Percentiles rank a stretch among this genome's conserved stretches.
Conservation (phyloP, 92 coral and sea anemone genomes). For the Porites lobata region DNA sequence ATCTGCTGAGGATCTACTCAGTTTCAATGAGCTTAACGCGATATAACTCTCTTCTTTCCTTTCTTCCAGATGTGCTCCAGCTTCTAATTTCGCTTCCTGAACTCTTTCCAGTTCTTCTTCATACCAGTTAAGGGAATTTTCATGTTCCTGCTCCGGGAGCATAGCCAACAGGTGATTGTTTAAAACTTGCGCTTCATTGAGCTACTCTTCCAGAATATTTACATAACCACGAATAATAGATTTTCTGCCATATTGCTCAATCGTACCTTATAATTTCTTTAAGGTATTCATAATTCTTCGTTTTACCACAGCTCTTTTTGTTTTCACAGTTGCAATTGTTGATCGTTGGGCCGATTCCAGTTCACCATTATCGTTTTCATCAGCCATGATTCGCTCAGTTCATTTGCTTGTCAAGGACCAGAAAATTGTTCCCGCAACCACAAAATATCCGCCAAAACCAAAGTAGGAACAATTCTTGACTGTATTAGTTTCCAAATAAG, state of each 20-base stretch:
- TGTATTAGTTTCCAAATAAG: no score
- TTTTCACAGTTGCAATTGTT: neutral
- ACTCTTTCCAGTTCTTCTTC: conserved; percentile 50
- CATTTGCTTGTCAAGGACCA: conserved; percentile 11
- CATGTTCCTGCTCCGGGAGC: conserved; percentile 47
- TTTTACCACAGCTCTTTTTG: conserved; percentile 1
- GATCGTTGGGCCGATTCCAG: neutral
- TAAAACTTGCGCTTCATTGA: conserved; percentile 38
- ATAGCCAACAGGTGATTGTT: conserved; percentile 28
- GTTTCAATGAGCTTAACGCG: neutral
- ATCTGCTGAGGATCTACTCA: neutral
- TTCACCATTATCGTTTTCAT: neutral
- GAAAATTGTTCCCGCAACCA: conserved; percentile 12
- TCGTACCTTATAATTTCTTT: conserved; percentile 15
- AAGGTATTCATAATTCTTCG: conserved; percentile 30
- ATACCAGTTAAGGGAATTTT: conserved; percentile 32
- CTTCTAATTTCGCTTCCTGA: conserved; percentile 32
- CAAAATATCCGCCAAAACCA: no score
- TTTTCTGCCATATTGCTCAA: conserved; percentile 31
- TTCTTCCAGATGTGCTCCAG: conserved; percentile 32
- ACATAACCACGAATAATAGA: conserved; percentile 47
- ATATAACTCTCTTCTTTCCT: conserved; percentile 18
- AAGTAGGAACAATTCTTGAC: neutral
- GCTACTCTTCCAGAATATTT: conserved; percentile 24
- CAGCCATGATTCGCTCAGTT: neutral